A percentile compares a stretch with the other conserved stretches of the same genome.
Evolutionary conservation across 2,888 invertebrate species (phyloP).

Genomic region (Sphaerophoria rueppellii): DNA sequence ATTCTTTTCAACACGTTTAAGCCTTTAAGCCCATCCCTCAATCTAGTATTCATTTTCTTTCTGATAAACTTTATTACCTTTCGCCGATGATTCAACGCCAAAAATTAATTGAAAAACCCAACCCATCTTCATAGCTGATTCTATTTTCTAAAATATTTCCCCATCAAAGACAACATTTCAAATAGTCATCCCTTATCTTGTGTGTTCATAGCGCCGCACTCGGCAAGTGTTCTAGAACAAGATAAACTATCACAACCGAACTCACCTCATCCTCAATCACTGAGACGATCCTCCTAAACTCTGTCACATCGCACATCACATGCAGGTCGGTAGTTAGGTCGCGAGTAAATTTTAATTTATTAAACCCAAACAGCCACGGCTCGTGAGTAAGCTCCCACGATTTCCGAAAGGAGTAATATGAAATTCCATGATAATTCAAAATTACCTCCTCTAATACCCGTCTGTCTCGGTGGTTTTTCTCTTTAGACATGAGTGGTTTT

Average conservation of each 20-base stretch:
- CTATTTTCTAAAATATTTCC: too few species aligned
- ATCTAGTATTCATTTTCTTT: too few species aligned
- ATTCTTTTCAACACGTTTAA: too few species aligned
- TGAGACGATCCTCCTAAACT: background rate
- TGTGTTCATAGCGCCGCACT: constrained; percentile 52
- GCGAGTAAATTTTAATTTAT: constrained; percentile 68
- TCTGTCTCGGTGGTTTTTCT: constrained; percentile 30
- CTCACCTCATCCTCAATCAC: constrained; percentile 36
- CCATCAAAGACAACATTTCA: too few species aligned
- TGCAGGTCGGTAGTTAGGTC: constrained; percentile 70
- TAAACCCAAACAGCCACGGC: constrained; percentile 48
- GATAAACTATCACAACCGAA: constrained; percentile 51
- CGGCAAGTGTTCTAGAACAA: constrained; percentile 45
- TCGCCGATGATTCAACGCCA: too few species aligned
- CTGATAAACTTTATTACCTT: too few species aligned
- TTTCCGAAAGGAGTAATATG: background rate
- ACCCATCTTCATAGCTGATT: too few species aligned
- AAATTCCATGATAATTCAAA: constrained; percentile 61
- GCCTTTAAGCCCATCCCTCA: too few species aligned
- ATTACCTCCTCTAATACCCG: constrained; percentile 42
- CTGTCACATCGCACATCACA: constrained; percentile 53
- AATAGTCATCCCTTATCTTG: constrained; percentile 39
- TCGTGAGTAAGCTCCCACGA: constrained; percentile 5
- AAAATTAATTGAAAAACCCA: too few species aligned
- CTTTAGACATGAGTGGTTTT: constrained; percentile 21